Evolutionary conservation across 2,888 invertebrate species (phyloP).

Genomic region (Trachelus stipa): DNA sequence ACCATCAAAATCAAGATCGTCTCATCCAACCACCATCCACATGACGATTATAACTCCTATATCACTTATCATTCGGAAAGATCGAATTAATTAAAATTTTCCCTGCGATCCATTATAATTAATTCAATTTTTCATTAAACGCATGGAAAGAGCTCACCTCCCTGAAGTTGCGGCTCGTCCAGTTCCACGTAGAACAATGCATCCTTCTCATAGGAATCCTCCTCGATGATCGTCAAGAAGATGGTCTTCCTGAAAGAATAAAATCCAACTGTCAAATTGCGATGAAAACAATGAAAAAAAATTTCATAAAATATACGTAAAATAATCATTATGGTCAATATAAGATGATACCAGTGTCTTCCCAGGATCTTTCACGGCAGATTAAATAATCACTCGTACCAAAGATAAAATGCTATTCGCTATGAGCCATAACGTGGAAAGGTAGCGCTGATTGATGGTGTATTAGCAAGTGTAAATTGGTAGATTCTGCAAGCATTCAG

Average conservation of each 20-base stretch:
- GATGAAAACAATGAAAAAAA: slow-evolving; percentile 11
- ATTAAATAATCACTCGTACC: neutral
- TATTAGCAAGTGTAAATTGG: slow-evolving; percentile 3
- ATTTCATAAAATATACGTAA: neutral
- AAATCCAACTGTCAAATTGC: slow-evolving; percentile 22
- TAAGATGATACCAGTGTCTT: neutral
- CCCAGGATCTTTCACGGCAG: neutral
- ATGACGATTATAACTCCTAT: neutral
- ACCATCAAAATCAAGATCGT: neutral
- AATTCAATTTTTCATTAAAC: neutral
- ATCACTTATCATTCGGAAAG: neutral
- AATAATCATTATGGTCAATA: neutral
- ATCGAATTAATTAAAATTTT: neutral
- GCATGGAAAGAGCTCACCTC: slow-evolving; percentile 74
- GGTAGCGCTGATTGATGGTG: neutral
- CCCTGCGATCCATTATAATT: neutral
- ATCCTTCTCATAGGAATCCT: slow-evolving; percentile 98
- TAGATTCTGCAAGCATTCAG: neutral
- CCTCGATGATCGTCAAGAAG: slow-evolving; percentile 89
- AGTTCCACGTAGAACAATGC: slow-evolving; percentile 93
- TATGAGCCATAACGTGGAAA: neutral
- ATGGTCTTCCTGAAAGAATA: slow-evolving; percentile 86
- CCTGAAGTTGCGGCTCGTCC: slow-evolving; percentile 87
- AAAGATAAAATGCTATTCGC: neutral
- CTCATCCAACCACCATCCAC: neutral